Evolutionary conservation across 2,797 vertebrate genomes (phyloP), one percentile per base, ranked within the genome.

Genomic region (Eleutherodactylus coqui): DNA sequence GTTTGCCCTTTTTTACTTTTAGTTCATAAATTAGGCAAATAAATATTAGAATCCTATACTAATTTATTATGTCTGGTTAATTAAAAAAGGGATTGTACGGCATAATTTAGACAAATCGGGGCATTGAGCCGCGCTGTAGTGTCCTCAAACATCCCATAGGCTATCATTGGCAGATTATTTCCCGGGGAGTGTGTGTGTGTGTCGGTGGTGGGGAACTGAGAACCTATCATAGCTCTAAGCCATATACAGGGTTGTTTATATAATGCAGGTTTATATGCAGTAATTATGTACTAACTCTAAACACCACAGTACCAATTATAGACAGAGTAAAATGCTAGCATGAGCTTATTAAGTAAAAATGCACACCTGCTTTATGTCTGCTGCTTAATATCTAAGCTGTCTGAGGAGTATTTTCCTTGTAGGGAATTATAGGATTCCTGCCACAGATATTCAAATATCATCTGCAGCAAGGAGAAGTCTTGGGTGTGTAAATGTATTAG

Each of bases 391-490:
- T 64, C 78, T 34, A 17, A 43, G 41, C 24, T 73, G 84, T 78
- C 64, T 80, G 88, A 90, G 32, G 76, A 85, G 81, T 55, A 90
- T 89, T 91, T 86, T 53, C 88, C 83, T 85, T 91, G 91, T 91
- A 92, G 82, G 85, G 82, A 88, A 81, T 90, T 88, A 89, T 76
- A 91, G 83, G 82, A 90, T 89, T 89, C 88, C 87, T 91, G 82
- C 80, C 90, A 72, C 85, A 90, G 90, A 84, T 91, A 88, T 88
- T 70, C 89, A 83, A 89, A 89, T 83, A 88, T 6, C 41, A 55
- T 87, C 85, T 80, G 80, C 73, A 55, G 73, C 49, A 73, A 62
- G 0, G n/a, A 27, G 41, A 0, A 0, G 19, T 62, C 88, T 89
- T 89, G 87, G 81, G 83, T 88, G 88, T 87, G 84, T n/a, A 41